Conservation (phyloP, 2,113 vertebrate genomes). For the Tinamus guttatus region DNA sequence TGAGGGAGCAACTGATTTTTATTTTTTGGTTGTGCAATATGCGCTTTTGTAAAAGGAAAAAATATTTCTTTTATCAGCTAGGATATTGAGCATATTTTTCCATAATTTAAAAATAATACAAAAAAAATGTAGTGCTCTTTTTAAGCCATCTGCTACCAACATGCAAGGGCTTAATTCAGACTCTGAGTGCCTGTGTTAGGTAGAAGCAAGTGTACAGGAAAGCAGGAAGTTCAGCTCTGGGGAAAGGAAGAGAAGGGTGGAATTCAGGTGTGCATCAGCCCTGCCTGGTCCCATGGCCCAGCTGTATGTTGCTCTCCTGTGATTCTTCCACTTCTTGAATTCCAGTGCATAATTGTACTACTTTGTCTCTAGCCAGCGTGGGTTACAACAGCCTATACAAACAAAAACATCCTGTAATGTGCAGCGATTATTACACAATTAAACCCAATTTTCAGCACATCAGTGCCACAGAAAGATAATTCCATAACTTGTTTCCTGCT, state of each 20-base stretch:
- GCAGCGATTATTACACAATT: neutral
- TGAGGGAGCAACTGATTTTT: neutral
- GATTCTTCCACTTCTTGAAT: neutral
- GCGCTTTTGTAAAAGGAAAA: neutral
- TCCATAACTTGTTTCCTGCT: neutral
- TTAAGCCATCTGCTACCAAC: neutral
- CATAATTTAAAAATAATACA: neutral
- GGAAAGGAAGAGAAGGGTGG: neutral
- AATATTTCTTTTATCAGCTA: neutral
- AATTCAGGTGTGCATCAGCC: neutral
- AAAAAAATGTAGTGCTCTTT: neutral
- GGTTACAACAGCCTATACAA: neutral
- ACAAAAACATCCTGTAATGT: neutral
- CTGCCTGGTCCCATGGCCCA: neutral
- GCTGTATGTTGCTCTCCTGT: neutral
- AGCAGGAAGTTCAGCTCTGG: neutral
- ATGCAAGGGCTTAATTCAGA: neutral
- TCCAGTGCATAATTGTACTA: neutral
- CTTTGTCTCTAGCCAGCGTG: neutral
- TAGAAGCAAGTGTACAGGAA: neutral
- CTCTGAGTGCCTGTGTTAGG: neutral
- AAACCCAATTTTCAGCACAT: neutral
- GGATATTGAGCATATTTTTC: neutral
- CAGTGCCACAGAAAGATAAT: neutral
- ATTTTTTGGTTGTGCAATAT: neutral